Evolutionary conservation across 2,888 invertebrate genomes (phyloP), one percentile per base, ranked within the genome.

Genomic region (Calameuta pallipes): DNA sequence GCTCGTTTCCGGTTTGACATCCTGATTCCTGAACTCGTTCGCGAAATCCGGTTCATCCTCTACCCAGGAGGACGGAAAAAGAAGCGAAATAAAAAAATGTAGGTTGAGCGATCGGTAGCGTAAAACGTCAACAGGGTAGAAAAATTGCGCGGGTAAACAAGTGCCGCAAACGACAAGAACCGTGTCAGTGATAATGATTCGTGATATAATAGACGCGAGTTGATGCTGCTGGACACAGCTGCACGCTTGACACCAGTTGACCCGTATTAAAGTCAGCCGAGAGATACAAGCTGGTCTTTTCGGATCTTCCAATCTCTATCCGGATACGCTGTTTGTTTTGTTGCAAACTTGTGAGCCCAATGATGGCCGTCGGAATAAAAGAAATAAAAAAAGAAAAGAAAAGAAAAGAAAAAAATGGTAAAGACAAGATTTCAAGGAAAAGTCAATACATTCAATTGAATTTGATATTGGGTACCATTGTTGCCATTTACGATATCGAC

Each of bases 191-290:
- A 86, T 83, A 86, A 86, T 83, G 83, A 86, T 82, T 81, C 80
- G 85, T 80, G 85, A 80, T 82, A 56, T 56, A 56, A 82, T 79
- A 56, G 78, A 79, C 76, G 78, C 80, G 34, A 76, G 75, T 30
- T 23, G 76, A 30, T 6, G 13, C 73, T 41, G 56, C 81, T 85
- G 81, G 85, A 82, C 86, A 86, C 89, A 90, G 88, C 89, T 89
- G 87, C 85, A 76, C 83, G 85, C 81, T 90, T 90, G 86, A 89
- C 90, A 86, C 85, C 86, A 87, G 85, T 90, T 90, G 86, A 90
- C 89, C 89, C 85, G 80, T 69, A 81, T 79, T 87, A 87, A 56
- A 56, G 56, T 23, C 56, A 56, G 56, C 15, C 56, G 23, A 56
- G 56, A 56, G 56, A 56, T 56, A 15, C 56, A 23, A 56, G 56